These are phyloP conservation scores for Coluber constrictor DNA, from an alignment of 2,797 vertebrate species.

Conservation along the genomic window DNA sequence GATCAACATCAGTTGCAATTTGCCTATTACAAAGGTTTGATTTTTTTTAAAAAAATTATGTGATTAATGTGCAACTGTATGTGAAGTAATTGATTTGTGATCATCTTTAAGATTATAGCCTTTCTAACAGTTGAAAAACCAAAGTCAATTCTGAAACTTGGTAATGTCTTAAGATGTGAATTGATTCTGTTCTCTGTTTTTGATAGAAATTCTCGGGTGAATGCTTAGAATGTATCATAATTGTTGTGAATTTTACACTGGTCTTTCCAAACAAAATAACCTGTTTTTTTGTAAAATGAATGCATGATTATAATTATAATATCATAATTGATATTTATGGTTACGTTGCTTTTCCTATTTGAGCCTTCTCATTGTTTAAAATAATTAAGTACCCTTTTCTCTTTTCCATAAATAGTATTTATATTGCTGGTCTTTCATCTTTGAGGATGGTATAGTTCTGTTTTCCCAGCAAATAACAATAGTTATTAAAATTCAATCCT, in stretches of 20 bases:
- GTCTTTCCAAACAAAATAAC: not conserved
- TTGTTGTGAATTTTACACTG: not conserved
- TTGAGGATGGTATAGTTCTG: not conserved
- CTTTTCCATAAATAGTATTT: not conserved
- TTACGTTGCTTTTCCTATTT: not conserved
- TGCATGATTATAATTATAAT: not conserved
- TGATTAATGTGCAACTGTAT: not conserved
- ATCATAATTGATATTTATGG: not conserved
- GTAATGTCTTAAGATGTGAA: not conserved
- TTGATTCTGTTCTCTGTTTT: not conserved
- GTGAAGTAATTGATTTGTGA: not conserved
- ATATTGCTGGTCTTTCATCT: not conserved
- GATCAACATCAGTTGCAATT: not conserved
- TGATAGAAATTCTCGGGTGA: not conserved
- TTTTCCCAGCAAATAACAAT: not conserved
- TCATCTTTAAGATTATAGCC: not conserved
- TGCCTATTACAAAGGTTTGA: not conserved
- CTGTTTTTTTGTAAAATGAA: not conserved
- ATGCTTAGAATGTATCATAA: not conserved
- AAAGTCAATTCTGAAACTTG: not conserved
- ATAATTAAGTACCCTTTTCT: not conserved
- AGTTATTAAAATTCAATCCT: not conserved
- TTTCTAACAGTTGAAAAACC: not conserved
- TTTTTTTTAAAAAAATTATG: not conserved
- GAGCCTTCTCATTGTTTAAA: not conserved